Percentiles rank a stretch among this genome's conserved stretches.
Conservation (phyloP, 1,140 invertebrate genomes). For the Maconellicoccus hirsutus region DNA sequence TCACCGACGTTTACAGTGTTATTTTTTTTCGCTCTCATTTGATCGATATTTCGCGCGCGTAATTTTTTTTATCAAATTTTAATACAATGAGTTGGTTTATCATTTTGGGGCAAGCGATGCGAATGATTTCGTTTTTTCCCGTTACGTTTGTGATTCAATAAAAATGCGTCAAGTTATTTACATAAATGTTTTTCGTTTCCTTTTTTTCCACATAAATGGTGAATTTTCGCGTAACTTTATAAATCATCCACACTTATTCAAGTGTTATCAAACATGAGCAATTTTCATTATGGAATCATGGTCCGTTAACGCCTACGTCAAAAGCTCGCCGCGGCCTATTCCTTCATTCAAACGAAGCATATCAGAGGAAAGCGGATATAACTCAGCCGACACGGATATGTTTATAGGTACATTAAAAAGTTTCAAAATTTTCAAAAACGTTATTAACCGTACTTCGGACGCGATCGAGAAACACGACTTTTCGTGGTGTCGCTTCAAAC, state of each 20-base stretch:
- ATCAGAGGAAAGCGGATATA: slow-evolving; percentile 4
- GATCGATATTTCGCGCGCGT: neutral
- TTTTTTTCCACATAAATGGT: no score
- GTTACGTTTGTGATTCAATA: no score
- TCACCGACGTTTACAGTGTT: neutral
- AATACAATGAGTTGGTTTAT: no score
- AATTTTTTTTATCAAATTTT: no score
- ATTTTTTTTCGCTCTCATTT: no score
- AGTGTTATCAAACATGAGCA: neutral
- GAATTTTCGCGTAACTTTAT: no score
- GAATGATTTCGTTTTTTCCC: no score
- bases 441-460: neutral
- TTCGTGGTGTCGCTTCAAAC: neutral
- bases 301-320: neutral
- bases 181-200: no score
- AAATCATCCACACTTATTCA: no score
- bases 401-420: neutral
- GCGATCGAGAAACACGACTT: neutral
- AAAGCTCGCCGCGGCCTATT: neutral
- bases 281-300: neutral
- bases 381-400: slow-evolving; percentile 6
- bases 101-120: no score
- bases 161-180: no score
- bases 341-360: neutral
- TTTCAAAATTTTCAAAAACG: neutral